Evolutionary conservation across 2,797 vertebrate genomes (phyloP), one percentile per base, ranked within the genome.

Genomic region (Triplophysa bombifrons): DNA sequence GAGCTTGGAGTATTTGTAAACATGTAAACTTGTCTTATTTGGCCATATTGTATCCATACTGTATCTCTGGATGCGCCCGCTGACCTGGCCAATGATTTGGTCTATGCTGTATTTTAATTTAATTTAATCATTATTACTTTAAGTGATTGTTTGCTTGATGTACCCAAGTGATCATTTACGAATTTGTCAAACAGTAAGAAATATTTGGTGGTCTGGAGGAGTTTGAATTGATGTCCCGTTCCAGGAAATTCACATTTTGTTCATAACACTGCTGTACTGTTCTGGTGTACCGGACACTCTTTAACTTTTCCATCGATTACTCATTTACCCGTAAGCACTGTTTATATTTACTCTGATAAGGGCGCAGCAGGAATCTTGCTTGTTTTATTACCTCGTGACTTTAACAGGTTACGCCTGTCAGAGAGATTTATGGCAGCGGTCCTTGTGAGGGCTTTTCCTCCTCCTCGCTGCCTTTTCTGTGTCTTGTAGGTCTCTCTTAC

Each of bases 401-500:
- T 74, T 48, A 80, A 48, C 67, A 65, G 70, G 69, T 65, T 72
- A 72, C 60, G 48, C 53, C 69, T 76, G 51, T 68, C 38, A 69
- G 65, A 58, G 74, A 76, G 74, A 69, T 74, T 83, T 74, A 83
- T 83, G 63, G 69, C 67, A 48, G 25, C 16, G 8, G 50, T 75
- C 48, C 53, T 78, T 25, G 9, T 3, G 27, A 72, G 60, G 69
- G 50, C 22, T 64, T 46, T 56, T 65, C 58, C 81, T 86, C 60
- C 51, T 60, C 22, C 51, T 73, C 46, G 30, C 60, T 66, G 66
- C 51, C 76, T 79, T 78, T 86, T 85, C 44, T 87, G 82, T 86
- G 78, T 41, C 55, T 81, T 82, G 84, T 83, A 86, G 80, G 85
- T 82, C 74, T 50, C 50, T 63, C 48, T 63, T 84, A 85, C 83